Evolutionary conservation across 92 coral and sea anemone species (phyloP), one percentile per base, ranked within the genome.

Genomic region (Micromussa lordhowensis): DNA sequence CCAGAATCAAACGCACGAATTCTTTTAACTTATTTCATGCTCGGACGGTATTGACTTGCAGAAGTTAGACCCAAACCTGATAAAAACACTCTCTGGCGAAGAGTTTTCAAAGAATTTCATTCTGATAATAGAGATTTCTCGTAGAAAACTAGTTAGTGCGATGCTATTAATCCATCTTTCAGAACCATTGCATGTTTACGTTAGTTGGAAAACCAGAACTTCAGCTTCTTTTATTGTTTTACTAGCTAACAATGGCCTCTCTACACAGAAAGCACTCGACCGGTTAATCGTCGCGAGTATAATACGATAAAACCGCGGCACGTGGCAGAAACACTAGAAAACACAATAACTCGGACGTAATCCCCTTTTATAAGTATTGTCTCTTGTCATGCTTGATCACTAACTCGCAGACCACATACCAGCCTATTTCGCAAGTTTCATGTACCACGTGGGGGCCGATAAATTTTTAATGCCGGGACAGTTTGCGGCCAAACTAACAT

Each of bases 401-500:
- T 35, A 35, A 66, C 51, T 68, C 80, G 30, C 79, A 57, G 79
- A 80, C 90, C 90, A 81, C 90, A 87, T 79, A 81, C 90, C 72
- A 81, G 86, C 79, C 40, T 66, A 80, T 79, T 87, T 80, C 73
- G 86, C 90, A 76, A 78, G 77, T 86, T 77, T 77, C 71, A 26
- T 38, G 86, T 72, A 87, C 79, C 85, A 87, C 90, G 90, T 87
- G 86, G 90, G 70, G 85, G 86, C 3, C 19, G 57, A 75, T 87
- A 17, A 87, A 87, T 87, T 75, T 87, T 87, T 87, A 87, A 87
- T 87, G 79, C 31, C 38, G 59, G 72, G 80, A 51, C 72, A 80
- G 90, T 68, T 80, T 87, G 90, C 80, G 90, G 90, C 79, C 80
- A 87, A 87, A 87, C 85, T 34, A 86, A 66, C 89, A 63, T 31